These are phyloP conservation scores for Thecocarcelia acutangulata DNA, from an alignment of 2,888 invertebrate species.

Conservation along the genomic window DNA sequence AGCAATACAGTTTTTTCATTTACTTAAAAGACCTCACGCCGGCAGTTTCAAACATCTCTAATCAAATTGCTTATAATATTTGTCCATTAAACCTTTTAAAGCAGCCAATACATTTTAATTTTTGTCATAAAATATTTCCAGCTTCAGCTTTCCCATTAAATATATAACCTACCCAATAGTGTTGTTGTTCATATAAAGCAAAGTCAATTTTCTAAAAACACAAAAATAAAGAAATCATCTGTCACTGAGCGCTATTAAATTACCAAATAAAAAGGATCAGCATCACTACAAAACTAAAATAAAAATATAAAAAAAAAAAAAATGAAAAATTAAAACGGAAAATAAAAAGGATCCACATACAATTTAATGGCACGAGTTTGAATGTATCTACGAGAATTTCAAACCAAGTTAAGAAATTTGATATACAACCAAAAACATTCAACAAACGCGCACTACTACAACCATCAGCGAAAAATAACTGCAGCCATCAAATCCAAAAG, in stretches of 20 bases:
- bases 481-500: conserved; percentile 51
- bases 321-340: neutral
- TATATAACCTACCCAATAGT: conserved; percentile 1
- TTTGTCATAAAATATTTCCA: neutral
- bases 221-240: conserved; percentile 37
- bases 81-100: too few relatives aligned
- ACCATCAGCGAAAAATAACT: conserved; percentile 57
- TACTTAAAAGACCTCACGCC: too few relatives aligned
- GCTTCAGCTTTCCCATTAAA: neutral
- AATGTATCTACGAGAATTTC: conserved; percentile 21
- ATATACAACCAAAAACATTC: conserved; percentile 16
- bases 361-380: conserved; percentile 54
- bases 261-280: conserved; percentile 43
- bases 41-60: too few relatives aligned
- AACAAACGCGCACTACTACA: neutral
- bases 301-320: neutral
- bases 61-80: too few relatives aligned
- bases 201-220: conserved; percentile 49
- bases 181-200: neutral
- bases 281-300: conserved; percentile 3
- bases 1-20: neutral
- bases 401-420: conserved; percentile 53
- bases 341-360: conserved; percentile 28
- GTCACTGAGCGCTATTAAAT: conserved; percentile 48
- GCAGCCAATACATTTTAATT: too few relatives aligned